These are phyloP conservation scores for Drosophila kohkoa DNA, from an alignment of 1,140 invertebrate genomes.

Conservation along the genomic window DNA sequence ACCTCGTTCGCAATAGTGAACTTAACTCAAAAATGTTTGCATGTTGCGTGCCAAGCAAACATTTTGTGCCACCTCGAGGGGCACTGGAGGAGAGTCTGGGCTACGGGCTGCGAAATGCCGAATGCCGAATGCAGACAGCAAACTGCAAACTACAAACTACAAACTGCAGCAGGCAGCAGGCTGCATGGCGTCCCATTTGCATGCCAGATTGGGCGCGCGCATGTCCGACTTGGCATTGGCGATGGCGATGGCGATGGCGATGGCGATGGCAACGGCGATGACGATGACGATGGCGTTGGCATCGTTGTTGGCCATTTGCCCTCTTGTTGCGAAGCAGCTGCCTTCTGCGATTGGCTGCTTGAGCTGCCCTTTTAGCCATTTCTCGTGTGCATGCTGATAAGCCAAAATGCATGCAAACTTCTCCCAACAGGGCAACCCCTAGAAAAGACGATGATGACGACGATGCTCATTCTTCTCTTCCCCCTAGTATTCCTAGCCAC, in stretches of 20 bases:
- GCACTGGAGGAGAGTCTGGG: not conserved
- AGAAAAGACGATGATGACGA: slow-evolving; percentile 38
- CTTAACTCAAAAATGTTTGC: slow-evolving; percentile 82
- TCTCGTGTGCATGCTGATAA: slow-evolving; percentile 77
- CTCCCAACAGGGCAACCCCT: slow-evolving; percentile 34
- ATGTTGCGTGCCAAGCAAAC: slow-evolving; percentile 81
- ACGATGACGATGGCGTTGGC: slow-evolving; percentile 29
- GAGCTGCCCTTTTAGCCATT: slow-evolving; percentile 78
- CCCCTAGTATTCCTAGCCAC: slow-evolving; percentile 10
- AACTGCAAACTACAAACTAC: slow-evolving; percentile 16
- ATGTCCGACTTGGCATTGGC: slow-evolving; percentile 69
- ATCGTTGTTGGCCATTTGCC: slow-evolving; percentile 61
- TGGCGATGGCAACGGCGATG: too few species aligned
- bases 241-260: slow-evolving; percentile 28
- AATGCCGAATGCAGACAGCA: not conserved
- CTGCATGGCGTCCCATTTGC: slow-evolving; percentile 61
- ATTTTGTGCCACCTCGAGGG: slow-evolving; percentile 59
- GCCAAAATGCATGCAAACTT: slow-evolving; percentile 69
- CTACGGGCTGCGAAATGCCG: too few species aligned
- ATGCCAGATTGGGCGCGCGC: slow-evolving; percentile 80
- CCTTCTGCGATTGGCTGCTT: slow-evolving; percentile 73
- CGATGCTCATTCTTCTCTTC: not conserved
- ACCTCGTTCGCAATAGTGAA: slow-evolving; percentile 37
- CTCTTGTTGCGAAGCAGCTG: slow-evolving; percentile 51
- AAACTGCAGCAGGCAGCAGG: slow-evolving; percentile 12